These are phyloP conservation scores for Biston betularia DNA, from an alignment of 2,888 invertebrate species.

Conservation along the genomic window DNA sequence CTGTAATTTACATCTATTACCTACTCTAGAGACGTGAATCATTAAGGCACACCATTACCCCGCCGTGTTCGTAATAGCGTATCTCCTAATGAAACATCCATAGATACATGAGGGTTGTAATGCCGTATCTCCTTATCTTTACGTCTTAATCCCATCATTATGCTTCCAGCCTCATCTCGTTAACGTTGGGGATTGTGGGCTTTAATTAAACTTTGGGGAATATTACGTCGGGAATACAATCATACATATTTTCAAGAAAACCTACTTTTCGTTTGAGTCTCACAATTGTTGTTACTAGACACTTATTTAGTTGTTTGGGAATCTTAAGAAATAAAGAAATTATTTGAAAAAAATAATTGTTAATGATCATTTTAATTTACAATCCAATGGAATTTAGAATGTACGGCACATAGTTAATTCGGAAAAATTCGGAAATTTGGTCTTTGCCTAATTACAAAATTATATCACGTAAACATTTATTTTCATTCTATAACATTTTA, in stretches of 20 bases:
- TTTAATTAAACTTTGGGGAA: slow-evolving; percentile 20
- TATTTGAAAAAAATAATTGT: too few relatives aligned
- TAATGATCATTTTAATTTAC: too few relatives aligned
- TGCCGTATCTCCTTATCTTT: slow-evolving; percentile 71
- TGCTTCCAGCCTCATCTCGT: slow-evolving; percentile 47
- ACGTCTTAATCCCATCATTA: slow-evolving; percentile 80
- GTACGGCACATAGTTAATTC: too few relatives aligned
- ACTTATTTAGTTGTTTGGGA: too few relatives aligned
- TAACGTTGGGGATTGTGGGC: slow-evolving; percentile 28
- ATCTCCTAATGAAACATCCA: slow-evolving; percentile 67
- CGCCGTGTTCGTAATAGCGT: slow-evolving; percentile 48
- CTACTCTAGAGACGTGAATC: slow-evolving; percentile 21
- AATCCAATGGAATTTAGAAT: too few relatives aligned
- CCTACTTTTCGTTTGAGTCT: background rate
- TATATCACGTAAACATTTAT: too few relatives aligned
- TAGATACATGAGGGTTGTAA: slow-evolving; percentile 64
- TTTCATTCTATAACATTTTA: too few relatives aligned
- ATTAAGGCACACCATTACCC: slow-evolving; percentile 30
- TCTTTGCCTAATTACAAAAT: too few relatives aligned
- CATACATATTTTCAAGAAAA: slow-evolving; percentile 2
- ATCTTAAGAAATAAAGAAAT: too few relatives aligned
- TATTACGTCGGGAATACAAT: background rate
- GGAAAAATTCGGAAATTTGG: too few relatives aligned
- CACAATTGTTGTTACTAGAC: background rate
- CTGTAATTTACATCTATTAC: slow-evolving; percentile 3